Evolutionary conservation across 64 coral and sea anemone species (phyloP).

Genomic region (Trachythela sp.): DNA sequence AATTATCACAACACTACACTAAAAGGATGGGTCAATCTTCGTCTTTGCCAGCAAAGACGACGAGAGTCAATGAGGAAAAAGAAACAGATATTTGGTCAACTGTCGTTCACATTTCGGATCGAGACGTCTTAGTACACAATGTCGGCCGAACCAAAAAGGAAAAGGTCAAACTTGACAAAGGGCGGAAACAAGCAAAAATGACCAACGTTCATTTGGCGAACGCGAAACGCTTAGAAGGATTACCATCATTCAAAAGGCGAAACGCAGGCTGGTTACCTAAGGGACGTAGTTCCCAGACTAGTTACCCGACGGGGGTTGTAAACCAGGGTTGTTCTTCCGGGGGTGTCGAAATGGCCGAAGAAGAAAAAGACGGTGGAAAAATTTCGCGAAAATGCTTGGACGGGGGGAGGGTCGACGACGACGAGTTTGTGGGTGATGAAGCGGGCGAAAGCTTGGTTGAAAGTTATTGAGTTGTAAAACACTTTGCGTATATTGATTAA

Average conservation of each 20-base stretch:
- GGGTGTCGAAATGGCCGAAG: not conserved
- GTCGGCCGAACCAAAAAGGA: not conserved
- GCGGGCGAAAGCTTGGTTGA: no score
- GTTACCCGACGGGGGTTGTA: not conserved
- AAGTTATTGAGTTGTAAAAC: no score
- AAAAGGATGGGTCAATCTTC: not conserved
- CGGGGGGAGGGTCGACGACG: no score
- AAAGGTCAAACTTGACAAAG: not conserved
- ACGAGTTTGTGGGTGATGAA: no score
- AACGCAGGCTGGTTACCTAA: not conserved
- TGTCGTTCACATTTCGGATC: not conserved
- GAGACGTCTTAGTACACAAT: not conserved
- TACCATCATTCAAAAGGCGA: not conserved
- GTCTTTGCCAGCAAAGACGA: not conserved
- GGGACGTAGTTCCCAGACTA: not conserved
- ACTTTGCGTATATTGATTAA: no score
- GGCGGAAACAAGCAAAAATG: not conserved
- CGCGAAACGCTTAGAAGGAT: not conserved
- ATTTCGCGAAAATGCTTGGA: not conserved
- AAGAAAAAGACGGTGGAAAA: not conserved
- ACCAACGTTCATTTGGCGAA: not conserved
- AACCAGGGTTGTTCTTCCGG: not conserved
- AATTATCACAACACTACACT: not conserved
- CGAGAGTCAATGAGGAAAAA: not conserved
- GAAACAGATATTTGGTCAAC: not conserved